These are phyloP conservation scores for Sorex fumeus DNA, from an alignment of 2,113 vertebrate species.

Conservation along the genomic window DNA sequence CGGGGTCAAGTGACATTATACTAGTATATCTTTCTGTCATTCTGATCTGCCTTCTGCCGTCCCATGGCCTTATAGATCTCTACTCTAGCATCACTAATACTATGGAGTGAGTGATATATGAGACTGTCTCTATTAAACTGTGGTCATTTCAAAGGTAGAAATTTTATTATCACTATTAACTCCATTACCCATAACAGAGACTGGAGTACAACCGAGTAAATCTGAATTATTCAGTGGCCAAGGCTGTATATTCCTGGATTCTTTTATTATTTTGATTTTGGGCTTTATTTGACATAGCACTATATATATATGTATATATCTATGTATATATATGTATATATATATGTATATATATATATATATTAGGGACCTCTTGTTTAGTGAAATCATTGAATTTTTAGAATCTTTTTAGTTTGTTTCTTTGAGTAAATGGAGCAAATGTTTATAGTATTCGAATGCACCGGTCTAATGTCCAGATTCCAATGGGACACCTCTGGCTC, in stretches of 20 bases:
- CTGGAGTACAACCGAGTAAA: neutral
- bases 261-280: slow-evolving; percentile 16
- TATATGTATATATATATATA: no score
- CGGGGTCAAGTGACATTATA: neutral
- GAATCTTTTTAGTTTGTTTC: slow-evolving; percentile 45
- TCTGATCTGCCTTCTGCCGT: neutral
- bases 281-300: neutral
- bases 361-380: slow-evolving; percentile 52
- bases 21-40: slow-evolving; percentile 36
- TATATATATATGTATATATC: no score
- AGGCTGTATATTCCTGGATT: neutral
- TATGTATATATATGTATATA: no score
- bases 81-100: neutral
- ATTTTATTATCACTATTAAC: slow-evolving; percentile 32
- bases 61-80: slow-evolving; percentile 43
- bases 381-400: slow-evolving; percentile 52
- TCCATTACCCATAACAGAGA: slow-evolving; percentile 35
- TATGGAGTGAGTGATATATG: slow-evolving; percentile 11
- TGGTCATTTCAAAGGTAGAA: slow-evolving; percentile 26
- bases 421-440: slow-evolving; percentile 54
- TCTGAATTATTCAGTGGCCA: no score
- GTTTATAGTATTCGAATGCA: slow-evolving; percentile 44
- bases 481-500: slow-evolving; percentile 44
- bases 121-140: neutral
- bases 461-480: slow-evolving; percentile 49